Percentiles rank a stretch among this genome's conserved stretches.
Conservation (phyloP, 2,888 invertebrate genomes). For the Athripsodes cinereus region DNA sequence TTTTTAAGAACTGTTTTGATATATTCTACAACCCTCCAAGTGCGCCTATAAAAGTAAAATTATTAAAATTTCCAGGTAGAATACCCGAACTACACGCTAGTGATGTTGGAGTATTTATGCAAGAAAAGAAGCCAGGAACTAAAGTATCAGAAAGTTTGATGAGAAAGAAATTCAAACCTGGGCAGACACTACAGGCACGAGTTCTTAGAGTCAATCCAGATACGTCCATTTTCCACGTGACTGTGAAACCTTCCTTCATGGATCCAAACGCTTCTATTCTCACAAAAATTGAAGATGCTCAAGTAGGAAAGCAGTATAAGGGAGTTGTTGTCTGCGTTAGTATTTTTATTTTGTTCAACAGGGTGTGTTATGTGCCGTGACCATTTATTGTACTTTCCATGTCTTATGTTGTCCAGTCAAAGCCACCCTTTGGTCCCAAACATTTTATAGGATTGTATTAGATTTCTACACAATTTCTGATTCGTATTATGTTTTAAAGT, state of each 20-base stretch:
- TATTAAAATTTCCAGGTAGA: conserved; percentile 41
- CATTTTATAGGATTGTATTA: too few species aligned
- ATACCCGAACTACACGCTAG: conserved; percentile 54
- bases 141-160: conserved; percentile 31
- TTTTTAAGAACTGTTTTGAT: too few species aligned
- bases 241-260: conserved; percentile 61
- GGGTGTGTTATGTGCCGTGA: too few species aligned
- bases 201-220: conserved; percentile 49
- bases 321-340: conserved; percentile 51
- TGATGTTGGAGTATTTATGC: conserved; percentile 42
- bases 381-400: too few species aligned
- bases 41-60: too few species aligned
- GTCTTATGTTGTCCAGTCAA: too few species aligned
- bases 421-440: too few species aligned
- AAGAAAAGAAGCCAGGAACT: conserved; percentile 37
- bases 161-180: conserved; percentile 51
- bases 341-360: neutral
- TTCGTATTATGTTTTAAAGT: too few species aligned
- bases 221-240: conserved; percentile 50
- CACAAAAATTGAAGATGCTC: conserved; percentile 43
- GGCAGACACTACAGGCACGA: conserved; percentile 52
- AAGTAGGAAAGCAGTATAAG: conserved; percentile 46
- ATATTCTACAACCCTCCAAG: too few species aligned
- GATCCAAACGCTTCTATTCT: conserved; percentile 49
- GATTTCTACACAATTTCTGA: too few species aligned